These are phyloP conservation scores for Acleris holmiana DNA, from an alignment of 2,888 invertebrate species.

Conservation along the genomic window DNA sequence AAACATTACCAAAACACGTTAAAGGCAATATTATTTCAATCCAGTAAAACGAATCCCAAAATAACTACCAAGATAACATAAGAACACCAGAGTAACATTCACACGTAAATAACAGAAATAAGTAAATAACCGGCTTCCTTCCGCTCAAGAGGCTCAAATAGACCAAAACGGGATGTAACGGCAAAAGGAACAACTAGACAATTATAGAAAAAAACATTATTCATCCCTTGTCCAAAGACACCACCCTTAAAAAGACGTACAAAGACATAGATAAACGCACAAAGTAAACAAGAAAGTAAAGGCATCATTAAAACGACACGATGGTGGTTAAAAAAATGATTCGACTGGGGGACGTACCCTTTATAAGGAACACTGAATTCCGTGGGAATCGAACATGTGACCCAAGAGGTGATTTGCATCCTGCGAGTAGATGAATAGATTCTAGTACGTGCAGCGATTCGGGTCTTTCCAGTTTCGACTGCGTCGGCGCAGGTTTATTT, in stretches of 20 bases:
- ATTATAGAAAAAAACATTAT: slow-evolving; percentile 65
- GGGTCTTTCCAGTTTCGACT: slow-evolving; percentile 24
- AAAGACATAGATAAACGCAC: slow-evolving; percentile 72
- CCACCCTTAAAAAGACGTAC: slow-evolving; percentile 63
- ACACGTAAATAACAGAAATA: slow-evolving; percentile 3
- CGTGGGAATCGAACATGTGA: slow-evolving; percentile 56
- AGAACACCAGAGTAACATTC: not conserved
- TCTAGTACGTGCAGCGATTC: slow-evolving; percentile 24
- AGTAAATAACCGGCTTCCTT: slow-evolving; percentile 32
- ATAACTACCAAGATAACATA: not conserved
- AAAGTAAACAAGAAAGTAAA: slow-evolving; percentile 74
- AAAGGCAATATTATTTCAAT: no score
- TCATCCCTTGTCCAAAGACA: slow-evolving; percentile 73
- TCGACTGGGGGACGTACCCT: slow-evolving; percentile 51
- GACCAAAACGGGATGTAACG: slow-evolving; percentile 56
- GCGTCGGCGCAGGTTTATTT: not conserved
- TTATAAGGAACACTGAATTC: slow-evolving; percentile 43
- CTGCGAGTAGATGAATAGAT: slow-evolving; percentile 28
- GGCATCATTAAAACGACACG: slow-evolving; percentile 75
- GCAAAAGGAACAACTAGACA: slow-evolving; percentile 56
- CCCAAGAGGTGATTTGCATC: slow-evolving; percentile 54
- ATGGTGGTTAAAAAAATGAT: slow-evolving; percentile 58
- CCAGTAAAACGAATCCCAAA: no score
- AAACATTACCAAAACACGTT: no score
- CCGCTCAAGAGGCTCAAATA: slow-evolving; percentile 33